Evolutionary conservation across 2,113 vertebrate species (phyloP), one percentile per base, ranked within the genome.

Genomic region (Gavialis gangeticus): DNA sequence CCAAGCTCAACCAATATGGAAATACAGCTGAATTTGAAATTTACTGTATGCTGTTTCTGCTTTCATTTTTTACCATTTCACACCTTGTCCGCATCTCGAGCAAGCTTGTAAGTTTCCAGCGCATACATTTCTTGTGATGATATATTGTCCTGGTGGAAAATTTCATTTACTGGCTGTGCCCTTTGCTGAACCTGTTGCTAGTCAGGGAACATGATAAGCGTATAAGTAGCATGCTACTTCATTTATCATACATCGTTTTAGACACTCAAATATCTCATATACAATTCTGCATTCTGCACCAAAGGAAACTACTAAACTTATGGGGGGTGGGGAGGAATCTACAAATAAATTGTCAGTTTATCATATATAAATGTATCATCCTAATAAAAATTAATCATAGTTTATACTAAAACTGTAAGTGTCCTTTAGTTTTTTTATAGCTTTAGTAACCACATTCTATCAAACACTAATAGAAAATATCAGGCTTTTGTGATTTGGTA

Each of bases 151-250:
- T 98, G 98, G 98, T 98, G 98, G 98, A 98, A 99, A 99, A 99
- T 99, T 99, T 99, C 99, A 99, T 99, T 99, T 99, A 99, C 99
- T 98, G 98, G 98, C 97, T 98, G 97, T 99, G 99, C 99, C 99
- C 99, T 99, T 99, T 99, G 98, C 99, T 99, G 99, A 99, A 99
- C 99, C 99, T 99, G 99, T 99, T 99, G 99, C 99, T 99, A 99
- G 98, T 99, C 99, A 98, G 98, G 97, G 98, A 99, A 98, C 98
- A 99, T 98, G 99, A 99, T 99, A 99, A 99, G 99, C 99, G 98
- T 99, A 99, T 99, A 99, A 99, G 99, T 99, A 99, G 98, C 98
- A 98, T 98, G 98, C 98, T 98, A 98, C 98, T 99, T 99, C 99
- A 99, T 99, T 99, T 99, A 99, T 99, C 99, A 99, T 99, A 98